These are phyloP conservation scores for Ptyas mucosa DNA, from an alignment of 2,113 vertebrate species.

Conservation along the genomic window DNA sequence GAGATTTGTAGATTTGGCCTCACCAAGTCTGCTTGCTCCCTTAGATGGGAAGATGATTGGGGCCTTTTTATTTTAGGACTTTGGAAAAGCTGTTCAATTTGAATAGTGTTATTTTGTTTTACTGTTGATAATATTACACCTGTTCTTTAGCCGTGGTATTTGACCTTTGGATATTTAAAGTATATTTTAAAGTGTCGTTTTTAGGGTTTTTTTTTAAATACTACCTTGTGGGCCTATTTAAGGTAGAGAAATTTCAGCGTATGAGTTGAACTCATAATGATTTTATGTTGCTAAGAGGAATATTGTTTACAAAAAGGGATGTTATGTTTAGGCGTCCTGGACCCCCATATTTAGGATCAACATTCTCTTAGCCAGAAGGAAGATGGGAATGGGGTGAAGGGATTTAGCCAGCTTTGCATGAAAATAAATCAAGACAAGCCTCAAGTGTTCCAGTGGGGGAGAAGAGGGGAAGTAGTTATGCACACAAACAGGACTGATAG, in stretches of 20 bases:
- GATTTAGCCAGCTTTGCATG: background rate
- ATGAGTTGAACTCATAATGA: background rate
- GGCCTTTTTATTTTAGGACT: background rate
- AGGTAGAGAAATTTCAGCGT: background rate
- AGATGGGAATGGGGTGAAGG: background rate
- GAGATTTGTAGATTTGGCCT: background rate
- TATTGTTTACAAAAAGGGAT: background rate
- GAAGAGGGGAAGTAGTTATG: background rate
- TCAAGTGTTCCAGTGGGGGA: background rate
- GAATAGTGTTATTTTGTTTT: background rate
- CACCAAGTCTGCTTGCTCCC: background rate
- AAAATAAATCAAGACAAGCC: background rate
- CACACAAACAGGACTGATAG: background rate
- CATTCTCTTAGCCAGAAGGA: background rate
- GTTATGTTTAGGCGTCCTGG: background rate
- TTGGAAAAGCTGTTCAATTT: background rate
- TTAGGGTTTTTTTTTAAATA: background rate
- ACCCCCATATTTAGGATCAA: background rate
- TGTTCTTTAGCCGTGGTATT: background rate
- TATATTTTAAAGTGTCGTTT: background rate
- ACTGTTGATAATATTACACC: background rate
- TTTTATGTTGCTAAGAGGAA: background rate
- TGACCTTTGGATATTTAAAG: background rate
- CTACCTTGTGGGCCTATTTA: background rate
- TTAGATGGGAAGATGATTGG: background rate